Base-by-base conservation (phyloP, 1,140 invertebrate species). In the Coboldia fuscipes region DNA sequence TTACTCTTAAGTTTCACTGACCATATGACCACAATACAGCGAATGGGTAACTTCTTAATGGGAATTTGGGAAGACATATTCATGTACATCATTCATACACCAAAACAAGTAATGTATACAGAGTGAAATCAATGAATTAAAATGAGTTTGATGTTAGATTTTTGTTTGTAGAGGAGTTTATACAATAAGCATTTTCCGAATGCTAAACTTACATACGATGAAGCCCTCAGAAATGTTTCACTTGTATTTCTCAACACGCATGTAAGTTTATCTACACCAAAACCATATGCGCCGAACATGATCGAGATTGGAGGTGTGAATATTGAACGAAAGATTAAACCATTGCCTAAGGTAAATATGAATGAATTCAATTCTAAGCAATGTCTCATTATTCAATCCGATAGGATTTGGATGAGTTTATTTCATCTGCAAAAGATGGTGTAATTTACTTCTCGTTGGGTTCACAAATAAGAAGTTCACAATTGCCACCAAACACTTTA, bases 391-490 rank as follows among this genome's bases (percentile, higher is more conserved):
- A 16, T 30, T 9, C 10, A 15, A 14, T 30, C 16, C 4, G 14
- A 8, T 16, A 5, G 4, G 13, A 30, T 17, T 16, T 30, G 3
- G 7, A 16, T 17, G 9, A 3, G 3, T 17, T 4, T 16, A 30
- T 17, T 30, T 13, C 29, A 30, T 30, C 45, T 54, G 2, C 38
- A 39, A 16, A 41, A 51, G 4, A 57, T 49, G 30, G 33, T 47
- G 14, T 29, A 57, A 4, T 28, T 4, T 67, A 66, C 39, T 67
- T 72, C 41, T 65, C 60, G 36, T 46, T 72, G 34, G 69, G 69
- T 14, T 67, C 65, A 27, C 65, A 63, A 46, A 51, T 66, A 41
- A 56, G 62, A 45, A 62, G 57, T 39, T 52, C 53, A 24, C 52
- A 62, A 31, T 47, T 68, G 46, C 58, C 63, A 10, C 36, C 47